Evolutionary conservation across 2,113 vertebrate species (phyloP).

Genomic region (Bubo blakistoni): DNA sequence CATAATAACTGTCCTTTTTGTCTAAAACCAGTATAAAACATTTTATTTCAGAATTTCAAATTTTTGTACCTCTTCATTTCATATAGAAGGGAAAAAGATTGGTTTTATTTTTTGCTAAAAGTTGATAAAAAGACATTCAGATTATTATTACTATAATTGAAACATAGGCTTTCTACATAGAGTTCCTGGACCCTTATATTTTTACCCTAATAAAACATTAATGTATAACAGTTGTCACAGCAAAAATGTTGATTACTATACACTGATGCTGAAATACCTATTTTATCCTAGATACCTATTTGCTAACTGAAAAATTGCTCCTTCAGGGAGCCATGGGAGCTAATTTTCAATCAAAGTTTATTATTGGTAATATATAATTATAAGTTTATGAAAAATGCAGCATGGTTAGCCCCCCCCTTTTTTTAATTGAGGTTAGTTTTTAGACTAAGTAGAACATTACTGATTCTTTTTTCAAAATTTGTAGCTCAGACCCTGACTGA

Average conservation of each 20-base stretch:
- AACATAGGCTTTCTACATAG: neutral
- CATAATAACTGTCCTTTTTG: neutral
- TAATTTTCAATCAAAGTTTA: neutral
- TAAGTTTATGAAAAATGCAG: neutral
- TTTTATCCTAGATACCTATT: neutral
- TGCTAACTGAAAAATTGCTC: neutral
- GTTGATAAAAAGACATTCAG: neutral
- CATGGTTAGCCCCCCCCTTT: fast-evolving
- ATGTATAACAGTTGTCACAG: neutral
- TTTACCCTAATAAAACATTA: neutral
- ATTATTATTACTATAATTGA: neutral
- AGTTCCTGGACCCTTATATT: neutral
- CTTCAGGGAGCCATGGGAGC: neutral
- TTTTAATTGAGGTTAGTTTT: neutral
- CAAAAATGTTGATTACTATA: neutral
- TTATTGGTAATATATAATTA: neutral
- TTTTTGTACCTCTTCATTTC: neutral
- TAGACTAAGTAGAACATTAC: neutral
- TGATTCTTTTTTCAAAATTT: neutral
- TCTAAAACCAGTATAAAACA: neutral
- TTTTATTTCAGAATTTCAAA: neutral
- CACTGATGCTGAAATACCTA: neutral
- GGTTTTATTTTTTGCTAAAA: neutral
- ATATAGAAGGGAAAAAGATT: neutral
- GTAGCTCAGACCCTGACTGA: neutral